Conservation (phyloP, 2,888 invertebrate genomes). For the Coenonympha arcania region DNA sequence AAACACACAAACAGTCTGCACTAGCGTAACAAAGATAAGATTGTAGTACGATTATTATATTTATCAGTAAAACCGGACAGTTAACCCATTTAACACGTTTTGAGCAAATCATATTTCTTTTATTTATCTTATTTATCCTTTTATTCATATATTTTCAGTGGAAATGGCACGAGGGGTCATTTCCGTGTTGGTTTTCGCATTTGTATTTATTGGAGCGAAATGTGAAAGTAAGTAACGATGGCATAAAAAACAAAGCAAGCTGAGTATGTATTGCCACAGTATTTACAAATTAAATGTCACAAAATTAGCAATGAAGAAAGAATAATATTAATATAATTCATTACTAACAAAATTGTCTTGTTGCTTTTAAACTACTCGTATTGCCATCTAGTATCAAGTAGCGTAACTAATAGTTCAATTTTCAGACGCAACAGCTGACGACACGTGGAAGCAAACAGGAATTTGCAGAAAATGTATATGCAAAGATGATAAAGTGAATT, state of each 20-base stretch:
- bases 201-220: conserved; percentile 6
- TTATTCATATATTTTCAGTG: conserved; percentile 17
- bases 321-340: not conserved
- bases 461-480: conserved; percentile 75
- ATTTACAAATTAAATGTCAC: not conserved
- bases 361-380: not conserved
- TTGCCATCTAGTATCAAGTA: conserved; percentile 38
- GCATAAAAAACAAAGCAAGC: no score
- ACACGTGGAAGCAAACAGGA: conserved; percentile 41
- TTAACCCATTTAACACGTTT: not conserved
- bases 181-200: conserved; percentile 1
- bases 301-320: no score
- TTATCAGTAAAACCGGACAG: not conserved
- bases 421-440: conserved; percentile 33
- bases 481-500: conserved; percentile 67
- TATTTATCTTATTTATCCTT: not conserved
- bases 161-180: conserved; percentile 18
- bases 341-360: not conserved
- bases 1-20: no score
- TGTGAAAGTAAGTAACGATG: conserved; percentile 19
- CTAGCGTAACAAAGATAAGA: not conserved
- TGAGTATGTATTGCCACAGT: no score
- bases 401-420: conserved; percentile 32
- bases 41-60: not conserved
- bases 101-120: not conserved